Percentiles rank a stretch among this genome's conserved stretches.
Evolutionary conservation across 2,797 vertebrate species (phyloP).

Genomic region (Toxotes lorentzi): DNA sequence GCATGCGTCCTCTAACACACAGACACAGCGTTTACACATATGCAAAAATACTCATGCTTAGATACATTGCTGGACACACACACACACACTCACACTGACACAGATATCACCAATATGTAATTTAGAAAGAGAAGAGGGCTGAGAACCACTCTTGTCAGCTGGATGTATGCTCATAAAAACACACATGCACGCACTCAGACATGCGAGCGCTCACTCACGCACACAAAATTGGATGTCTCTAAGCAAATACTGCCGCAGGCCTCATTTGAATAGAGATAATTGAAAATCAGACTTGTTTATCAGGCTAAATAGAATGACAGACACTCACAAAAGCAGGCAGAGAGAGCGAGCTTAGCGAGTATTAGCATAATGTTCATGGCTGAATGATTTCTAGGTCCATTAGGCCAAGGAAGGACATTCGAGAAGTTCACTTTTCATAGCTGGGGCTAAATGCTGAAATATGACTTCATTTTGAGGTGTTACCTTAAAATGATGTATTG

Average conservation of each 20-base stretch:
- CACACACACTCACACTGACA: constrained; percentile 32
- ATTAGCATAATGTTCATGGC: constrained; percentile 82
- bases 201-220: not conserved
- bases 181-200: not conserved
- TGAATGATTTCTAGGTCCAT: constrained; percentile 81
- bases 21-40: constrained; percentile 39
- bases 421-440: constrained; percentile 78
- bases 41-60: constrained; percentile 7
- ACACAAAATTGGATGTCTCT: constrained; percentile 66
- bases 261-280: constrained; percentile 85
- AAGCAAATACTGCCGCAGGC: constrained; percentile 77
- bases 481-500: constrained; percentile 78
- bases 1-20: constrained; percentile 33
- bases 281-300: constrained; percentile 86
- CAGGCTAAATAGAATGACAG: constrained; percentile 83
- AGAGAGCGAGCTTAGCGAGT: constrained; percentile 72
- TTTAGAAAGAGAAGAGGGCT: constrained; percentile 43
- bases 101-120: constrained; percentile 44
- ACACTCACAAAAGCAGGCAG: constrained; percentile 81
- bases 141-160: constrained; percentile 32
- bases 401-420: constrained; percentile 79
- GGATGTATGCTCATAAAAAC: constrained; percentile 39
- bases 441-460: constrained; percentile 76
- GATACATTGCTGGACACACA: constrained; percentile 23
- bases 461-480: constrained; percentile 73